Conservation (phyloP, 2,113 vertebrate species). For the Heptranchias perlo region DNA sequence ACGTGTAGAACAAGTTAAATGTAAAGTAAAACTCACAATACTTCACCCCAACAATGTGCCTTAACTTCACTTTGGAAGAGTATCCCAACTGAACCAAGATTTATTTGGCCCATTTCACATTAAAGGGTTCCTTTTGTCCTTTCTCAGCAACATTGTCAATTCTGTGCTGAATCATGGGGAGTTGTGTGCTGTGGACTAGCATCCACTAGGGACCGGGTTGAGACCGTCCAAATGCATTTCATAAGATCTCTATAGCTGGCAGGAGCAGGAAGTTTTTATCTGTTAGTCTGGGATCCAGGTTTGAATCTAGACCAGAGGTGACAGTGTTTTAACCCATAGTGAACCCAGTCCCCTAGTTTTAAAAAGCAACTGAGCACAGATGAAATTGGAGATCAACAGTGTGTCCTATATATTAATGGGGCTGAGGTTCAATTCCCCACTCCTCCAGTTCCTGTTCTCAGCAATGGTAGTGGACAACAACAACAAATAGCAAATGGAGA, state of each 20-base stretch:
- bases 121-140: not conserved
- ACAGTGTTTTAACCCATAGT: not conserved
- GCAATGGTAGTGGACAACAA: not conserved
- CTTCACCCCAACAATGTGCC: not conserved
- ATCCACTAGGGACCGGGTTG: not conserved
- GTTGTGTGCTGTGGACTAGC: not conserved
- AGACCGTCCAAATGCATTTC: not conserved
- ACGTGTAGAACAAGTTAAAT: not conserved
- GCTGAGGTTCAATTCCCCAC: not conserved
- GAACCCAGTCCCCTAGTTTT: not conserved
- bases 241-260: not conserved
- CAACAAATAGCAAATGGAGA: not conserved
- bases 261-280: not conserved
- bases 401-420: not conserved
- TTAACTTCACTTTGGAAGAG: not conserved
- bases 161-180: not conserved
- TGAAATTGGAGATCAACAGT: not conserved
- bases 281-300: no score
- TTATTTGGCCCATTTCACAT: not conserved
- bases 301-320: not conserved
- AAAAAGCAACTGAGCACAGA: not conserved
- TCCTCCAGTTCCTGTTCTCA: not conserved
- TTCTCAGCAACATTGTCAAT: not conserved
- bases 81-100: not conserved
- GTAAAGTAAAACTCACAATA: not conserved